phyloP scores from a whole-genome alignment of 2,113 vertebrate genomes.

The Pristiophorus japonicus region DNA sequence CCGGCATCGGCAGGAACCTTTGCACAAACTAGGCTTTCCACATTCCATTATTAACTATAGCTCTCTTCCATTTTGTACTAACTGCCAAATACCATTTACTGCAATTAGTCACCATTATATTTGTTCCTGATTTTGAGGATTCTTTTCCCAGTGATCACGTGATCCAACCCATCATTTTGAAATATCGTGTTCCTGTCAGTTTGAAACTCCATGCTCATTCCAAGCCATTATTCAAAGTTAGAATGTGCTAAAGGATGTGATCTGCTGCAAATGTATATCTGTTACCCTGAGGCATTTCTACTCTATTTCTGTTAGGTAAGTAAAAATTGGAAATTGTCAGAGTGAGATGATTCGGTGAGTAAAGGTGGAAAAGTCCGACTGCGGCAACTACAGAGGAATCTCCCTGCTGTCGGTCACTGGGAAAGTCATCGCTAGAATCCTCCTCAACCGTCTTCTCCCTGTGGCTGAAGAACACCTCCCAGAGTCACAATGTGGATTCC shows the following conservation, averaged over 20 bases:
- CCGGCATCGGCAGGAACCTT: background rate
- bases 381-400: too few relatives aligned
- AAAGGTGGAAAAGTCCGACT: too few relatives aligned
- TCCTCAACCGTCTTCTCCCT: too few relatives aligned
- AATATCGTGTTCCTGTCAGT: background rate
- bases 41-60: conserved; percentile 16
- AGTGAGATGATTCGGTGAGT: background rate
- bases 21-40: background rate
- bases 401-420: too few relatives aligned
- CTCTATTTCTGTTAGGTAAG: background rate
- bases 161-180: background rate
- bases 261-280: background rate
- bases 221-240: background rate
- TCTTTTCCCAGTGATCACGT: background rate
- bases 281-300: background rate
- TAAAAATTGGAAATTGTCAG: background rate
- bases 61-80: background rate
- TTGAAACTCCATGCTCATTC: background rate
- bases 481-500: too few relatives aligned
- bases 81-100: background rate
- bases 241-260: conserved; percentile 18
- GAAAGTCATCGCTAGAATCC: too few relatives aligned
- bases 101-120: background rate
- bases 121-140: background rate
- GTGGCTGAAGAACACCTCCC: too few relatives aligned